phyloP scores from a whole-genome alignment of 2,113 vertebrate genomes.

The Bettongia penicillata region DNA sequence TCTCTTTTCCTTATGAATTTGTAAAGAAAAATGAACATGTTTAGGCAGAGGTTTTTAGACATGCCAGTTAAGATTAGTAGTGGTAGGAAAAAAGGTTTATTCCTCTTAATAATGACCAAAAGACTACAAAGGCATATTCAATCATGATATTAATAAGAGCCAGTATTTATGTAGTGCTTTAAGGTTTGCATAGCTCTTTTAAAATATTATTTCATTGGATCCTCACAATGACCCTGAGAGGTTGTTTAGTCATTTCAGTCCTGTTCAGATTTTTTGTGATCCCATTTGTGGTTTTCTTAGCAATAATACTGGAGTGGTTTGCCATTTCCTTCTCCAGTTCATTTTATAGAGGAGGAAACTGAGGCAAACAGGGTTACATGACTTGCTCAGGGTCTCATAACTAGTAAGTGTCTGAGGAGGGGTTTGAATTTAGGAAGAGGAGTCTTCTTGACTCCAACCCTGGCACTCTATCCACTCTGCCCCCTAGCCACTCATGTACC shows the following conservation, averaged over 20 bases:
- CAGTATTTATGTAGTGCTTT: neutral
- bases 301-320: neutral
- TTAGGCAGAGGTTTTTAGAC: slow-evolving; percentile 15
- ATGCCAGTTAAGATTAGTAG: slow-evolving; percentile 47
- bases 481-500: neutral
- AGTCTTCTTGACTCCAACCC: neutral
- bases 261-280: neutral
- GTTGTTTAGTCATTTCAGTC: neutral
- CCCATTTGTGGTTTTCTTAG: neutral
- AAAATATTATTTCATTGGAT: neutral
- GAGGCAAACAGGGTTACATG: neutral
- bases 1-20: slow-evolving; percentile 15
- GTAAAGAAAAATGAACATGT: slow-evolving; percentile 57
- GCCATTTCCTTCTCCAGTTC: neutral
- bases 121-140: slow-evolving; percentile 18
- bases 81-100: slow-evolving; percentile 46
- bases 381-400: neutral
- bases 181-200: neutral
- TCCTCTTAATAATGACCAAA: slow-evolving; percentile 53
- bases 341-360: neutral
- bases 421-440: no score
- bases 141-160: slow-evolving; percentile 3
- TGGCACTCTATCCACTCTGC: neutral
- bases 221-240: neutral
- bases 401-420: no score